These are phyloP conservation scores for Stylophora pistillata DNA, from an alignment of 64 coral and sea anemone species.

Conservation along the genomic window DNA sequence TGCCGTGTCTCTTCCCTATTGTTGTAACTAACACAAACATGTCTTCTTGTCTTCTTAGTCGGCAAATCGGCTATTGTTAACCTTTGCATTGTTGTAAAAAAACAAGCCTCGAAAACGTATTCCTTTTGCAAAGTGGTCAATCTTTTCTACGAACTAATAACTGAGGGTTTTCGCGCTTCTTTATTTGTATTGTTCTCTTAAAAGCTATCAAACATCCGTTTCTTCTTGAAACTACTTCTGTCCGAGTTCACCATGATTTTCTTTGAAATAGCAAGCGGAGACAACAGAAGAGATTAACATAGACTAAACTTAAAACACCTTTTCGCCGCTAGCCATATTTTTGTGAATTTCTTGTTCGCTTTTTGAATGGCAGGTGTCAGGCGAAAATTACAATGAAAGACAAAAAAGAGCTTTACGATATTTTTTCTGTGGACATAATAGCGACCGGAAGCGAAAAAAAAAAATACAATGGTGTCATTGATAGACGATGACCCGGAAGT, in stretches of 20 bases:
- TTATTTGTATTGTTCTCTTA: neutral
- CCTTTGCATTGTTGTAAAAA: neutral
- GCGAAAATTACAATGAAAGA: neutral
- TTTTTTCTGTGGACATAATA: neutral
- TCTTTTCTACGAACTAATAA: neutral
- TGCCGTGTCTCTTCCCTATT: neutral
- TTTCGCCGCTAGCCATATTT: neutral
- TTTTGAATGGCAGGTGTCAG: slow-evolving; percentile 46
- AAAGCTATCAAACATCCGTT: slow-evolving; percentile 7
- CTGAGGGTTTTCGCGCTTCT: neutral
- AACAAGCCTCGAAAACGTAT: neutral
- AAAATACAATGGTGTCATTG: slow-evolving; percentile 10
- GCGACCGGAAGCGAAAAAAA: slow-evolving; percentile 2
- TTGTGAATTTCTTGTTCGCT: slow-evolving; percentile 18
- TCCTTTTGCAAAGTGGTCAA: neutral
- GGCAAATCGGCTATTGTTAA: neutral
- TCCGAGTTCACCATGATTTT: neutral
- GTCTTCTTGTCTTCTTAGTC: neutral
- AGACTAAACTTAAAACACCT: neutral
- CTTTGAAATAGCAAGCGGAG: too few species aligned
- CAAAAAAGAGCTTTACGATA: neutral
- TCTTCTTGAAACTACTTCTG: neutral
- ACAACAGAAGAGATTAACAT: neutral
- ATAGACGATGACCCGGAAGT: neutral
- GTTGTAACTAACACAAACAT: slow-evolving; percentile 3